Conservation (phyloP, 2,113 vertebrate genomes). For the Barbus barbus region DNA sequence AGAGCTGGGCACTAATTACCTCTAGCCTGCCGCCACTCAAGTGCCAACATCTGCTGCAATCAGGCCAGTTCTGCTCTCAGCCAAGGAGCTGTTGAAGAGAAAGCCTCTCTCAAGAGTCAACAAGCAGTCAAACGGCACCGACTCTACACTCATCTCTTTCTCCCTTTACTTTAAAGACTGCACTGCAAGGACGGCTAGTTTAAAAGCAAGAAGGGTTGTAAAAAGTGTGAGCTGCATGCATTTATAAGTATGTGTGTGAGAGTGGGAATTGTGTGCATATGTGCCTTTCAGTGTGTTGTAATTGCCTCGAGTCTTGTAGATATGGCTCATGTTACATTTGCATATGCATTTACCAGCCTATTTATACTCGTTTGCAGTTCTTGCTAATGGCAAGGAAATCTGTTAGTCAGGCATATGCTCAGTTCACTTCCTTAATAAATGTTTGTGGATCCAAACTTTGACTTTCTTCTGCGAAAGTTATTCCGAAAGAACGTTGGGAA, state of each 20-base stretch:
- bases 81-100: slow-evolving; percentile 41
- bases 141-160: neutral
- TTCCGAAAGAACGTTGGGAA: too few relatives aligned
- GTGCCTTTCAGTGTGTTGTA: neutral
- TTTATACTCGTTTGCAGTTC: neutral
- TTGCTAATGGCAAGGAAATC: neutral
- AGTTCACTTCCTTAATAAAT: slow-evolving; percentile 4
- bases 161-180: slow-evolving; percentile 21
- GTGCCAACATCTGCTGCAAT: slow-evolving; percentile 57
- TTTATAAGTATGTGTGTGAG: neutral
- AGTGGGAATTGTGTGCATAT: neutral
- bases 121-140: slow-evolving; percentile 26
- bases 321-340: slow-evolving; percentile 28
- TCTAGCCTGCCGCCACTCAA: slow-evolving; percentile 32
- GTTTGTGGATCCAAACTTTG: neutral
- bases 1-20: slow-evolving; percentile 44
- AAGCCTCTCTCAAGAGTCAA: slow-evolving; percentile 40
- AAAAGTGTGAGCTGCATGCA: neutral
- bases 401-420: neutral
- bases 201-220: neutral
- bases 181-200: neutral
- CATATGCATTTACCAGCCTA: slow-evolving; percentile 17
- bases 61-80: slow-evolving; percentile 37
- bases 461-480: too few relatives aligned
- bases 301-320: slow-evolving; percentile 19